Conservation (phyloP, 1,140 invertebrate species). For the Saxidomus purpurata region DNA sequence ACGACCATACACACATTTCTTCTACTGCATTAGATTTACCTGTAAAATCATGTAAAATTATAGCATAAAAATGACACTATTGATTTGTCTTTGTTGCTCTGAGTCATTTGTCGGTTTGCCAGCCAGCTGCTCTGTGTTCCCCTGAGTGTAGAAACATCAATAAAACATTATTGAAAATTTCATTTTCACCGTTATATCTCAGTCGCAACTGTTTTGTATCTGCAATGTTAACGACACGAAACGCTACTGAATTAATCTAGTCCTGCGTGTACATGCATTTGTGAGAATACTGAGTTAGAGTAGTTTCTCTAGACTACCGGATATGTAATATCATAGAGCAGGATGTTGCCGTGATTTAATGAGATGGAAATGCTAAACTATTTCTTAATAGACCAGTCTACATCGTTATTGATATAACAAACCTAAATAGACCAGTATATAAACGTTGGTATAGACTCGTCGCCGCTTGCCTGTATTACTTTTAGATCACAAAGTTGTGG, state of each 20-base stretch:
- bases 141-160: background rate
- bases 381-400: too few species aligned
- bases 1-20: too few species aligned
- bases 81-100: background rate
- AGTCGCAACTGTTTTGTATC: background rate
- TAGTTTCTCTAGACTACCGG: background rate
- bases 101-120: background rate
- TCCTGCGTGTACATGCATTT: background rate
- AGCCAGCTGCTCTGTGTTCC: background rate
- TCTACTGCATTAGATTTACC: too few species aligned
- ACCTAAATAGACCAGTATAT: too few species aligned
- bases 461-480: background rate
- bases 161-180: background rate
- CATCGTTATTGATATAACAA: too few species aligned
- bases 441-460: background rate
- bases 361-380: background rate
- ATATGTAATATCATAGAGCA: background rate
- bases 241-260: background rate
- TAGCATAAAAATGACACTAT: background rate
- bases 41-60: too few species aligned
- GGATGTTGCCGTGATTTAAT: background rate
- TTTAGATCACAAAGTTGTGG: background rate
- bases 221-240: background rate
- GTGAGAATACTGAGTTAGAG: background rate
- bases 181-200: background rate